These are phyloP conservation scores for Papilio aristodemus DNA, from an alignment of 1,140 invertebrate genomes.

Conservation along the genomic window DNA sequence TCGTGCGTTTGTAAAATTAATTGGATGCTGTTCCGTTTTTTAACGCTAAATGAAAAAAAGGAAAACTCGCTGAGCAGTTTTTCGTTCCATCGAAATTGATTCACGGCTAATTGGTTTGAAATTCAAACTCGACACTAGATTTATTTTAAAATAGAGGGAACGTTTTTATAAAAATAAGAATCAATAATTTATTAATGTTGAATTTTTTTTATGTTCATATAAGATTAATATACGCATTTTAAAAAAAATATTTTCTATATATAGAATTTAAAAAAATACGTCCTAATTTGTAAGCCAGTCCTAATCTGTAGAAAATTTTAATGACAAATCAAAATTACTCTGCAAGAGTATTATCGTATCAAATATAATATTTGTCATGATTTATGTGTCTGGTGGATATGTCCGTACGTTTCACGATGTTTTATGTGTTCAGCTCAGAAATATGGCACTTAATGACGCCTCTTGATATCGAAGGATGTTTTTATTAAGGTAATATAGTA, in stretches of 20 bases:
- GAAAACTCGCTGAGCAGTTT: constrained; percentile 1
- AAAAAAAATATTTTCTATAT: no score
- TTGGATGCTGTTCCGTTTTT: neutral
- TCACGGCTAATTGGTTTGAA: constrained; percentile 6
- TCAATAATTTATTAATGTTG: no score
- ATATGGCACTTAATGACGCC: neutral
- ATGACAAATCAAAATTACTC: neutral
- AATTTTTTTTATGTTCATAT: no score
- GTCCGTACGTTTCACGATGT: constrained; percentile 2
- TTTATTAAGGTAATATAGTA: neutral
- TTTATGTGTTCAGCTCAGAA: constrained; percentile 9
- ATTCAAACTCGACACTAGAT: constrained; percentile 19
- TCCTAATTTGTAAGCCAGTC: no score
- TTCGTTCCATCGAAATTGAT: constrained; percentile 5
- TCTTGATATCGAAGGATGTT: neutral
- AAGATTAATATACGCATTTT: no score
- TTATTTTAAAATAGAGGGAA: neutral
- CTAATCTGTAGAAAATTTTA: neutral
- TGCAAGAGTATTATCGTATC: neutral
- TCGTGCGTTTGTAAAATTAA: neutral
- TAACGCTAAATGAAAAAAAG: neutral
- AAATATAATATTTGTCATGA: constrained; percentile 1
- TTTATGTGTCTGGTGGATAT: constrained; percentile 16
- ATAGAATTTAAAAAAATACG: no score
- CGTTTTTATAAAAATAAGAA: no score